Percentiles rank a stretch among this genome's conserved stretches.
Evolutionary conservation across 2,888 invertebrate species (phyloP).

Genomic region (Tinea pellionella): DNA sequence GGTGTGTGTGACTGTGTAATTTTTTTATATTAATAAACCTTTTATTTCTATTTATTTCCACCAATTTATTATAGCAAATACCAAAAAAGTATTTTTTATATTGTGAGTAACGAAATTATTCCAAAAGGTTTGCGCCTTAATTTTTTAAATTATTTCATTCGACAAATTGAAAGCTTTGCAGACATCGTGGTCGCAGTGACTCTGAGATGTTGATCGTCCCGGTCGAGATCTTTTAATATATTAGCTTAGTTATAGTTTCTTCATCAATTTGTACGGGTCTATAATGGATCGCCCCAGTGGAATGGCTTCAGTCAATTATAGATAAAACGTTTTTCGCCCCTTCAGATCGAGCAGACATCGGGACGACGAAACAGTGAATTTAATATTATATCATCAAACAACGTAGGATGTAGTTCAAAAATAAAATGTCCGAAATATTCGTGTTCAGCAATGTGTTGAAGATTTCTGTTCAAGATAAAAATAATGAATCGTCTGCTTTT

Average conservation of each 20-base stretch:
- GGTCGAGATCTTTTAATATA: too few species aligned
- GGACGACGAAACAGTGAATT: neutral
- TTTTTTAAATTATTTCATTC: too few species aligned
- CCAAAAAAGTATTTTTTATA: too few species aligned
- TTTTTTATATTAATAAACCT: slow-evolving; percentile 65
- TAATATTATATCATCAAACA: neutral
- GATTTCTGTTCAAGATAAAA: slow-evolving; percentile 49
- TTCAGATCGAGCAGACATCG: neutral
- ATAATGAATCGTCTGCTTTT: slow-evolving; percentile 51
- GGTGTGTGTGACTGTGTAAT: slow-evolving; percentile 63
- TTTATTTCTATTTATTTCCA: slow-evolving; percentile 45
- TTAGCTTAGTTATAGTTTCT: too few species aligned
- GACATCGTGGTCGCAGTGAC: too few species aligned
- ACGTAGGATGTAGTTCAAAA: slow-evolving; percentile 25
- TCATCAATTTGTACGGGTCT: too few species aligned
- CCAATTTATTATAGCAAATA: neutral
- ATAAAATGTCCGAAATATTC: slow-evolving; percentile 25
- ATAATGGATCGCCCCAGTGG: too few species aligned
- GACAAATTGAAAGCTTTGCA: too few species aligned
- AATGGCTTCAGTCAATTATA: too few species aligned
- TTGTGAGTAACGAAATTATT: too few species aligned
- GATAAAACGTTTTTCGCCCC: neutral
- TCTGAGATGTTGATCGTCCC: too few species aligned
- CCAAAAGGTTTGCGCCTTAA: too few species aligned
- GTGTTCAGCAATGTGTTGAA: slow-evolving; percentile 26